Percentiles rank a stretch among this genome's conserved stretches.
These are phyloP conservation scores for Aulostomus chinensis DNA, from an alignment of 2,797 vertebrate species.

Conservation along the genomic window DNA sequence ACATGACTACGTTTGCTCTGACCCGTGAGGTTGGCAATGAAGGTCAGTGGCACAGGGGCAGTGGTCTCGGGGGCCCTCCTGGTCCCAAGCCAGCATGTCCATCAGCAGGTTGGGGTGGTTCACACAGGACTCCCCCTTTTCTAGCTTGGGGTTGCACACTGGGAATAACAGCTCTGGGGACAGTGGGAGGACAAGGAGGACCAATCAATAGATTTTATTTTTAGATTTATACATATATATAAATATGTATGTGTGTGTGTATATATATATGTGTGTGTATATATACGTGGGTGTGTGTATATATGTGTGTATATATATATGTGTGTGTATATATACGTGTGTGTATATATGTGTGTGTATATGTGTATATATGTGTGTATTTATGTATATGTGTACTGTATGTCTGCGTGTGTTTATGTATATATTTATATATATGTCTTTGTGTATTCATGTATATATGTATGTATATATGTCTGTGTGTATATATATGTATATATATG, in stretches of 20 bases:
- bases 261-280: not conserved
- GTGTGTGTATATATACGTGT: not conserved
- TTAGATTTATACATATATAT: not conserved
- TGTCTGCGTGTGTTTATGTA: not conserved
- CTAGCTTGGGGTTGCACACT: slow-evolving; percentile 86
- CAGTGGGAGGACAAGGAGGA: not conserved
- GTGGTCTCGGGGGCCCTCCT: slow-evolving; percentile 85
- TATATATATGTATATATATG: not conserved
- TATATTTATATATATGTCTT: not conserved
- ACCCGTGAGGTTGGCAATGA: slow-evolving; percentile 87
- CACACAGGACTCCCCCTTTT: slow-evolving; percentile 83
- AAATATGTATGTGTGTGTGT: not conserved
- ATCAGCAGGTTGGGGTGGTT: slow-evolving; percentile 85
- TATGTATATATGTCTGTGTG: not conserved
- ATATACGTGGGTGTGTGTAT: not conserved
- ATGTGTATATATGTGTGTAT: not conserved
- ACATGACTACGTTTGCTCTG: slow-evolving; percentile 37
- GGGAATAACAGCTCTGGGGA: slow-evolving; percentile 89
- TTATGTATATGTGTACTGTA: no score
- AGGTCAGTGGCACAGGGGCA: slow-evolving; percentile 87
- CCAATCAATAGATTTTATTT: no score
- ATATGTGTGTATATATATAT: not conserved
- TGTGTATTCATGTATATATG: not conserved
- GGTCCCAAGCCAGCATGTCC: slow-evolving; percentile 91
- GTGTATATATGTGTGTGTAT: not conserved